Percentiles rank a stretch among this genome's conserved stretches.
phyloP scores from a whole-genome alignment of 2,888 invertebrate genomes.

The Malthinus flaveolus region DNA sequence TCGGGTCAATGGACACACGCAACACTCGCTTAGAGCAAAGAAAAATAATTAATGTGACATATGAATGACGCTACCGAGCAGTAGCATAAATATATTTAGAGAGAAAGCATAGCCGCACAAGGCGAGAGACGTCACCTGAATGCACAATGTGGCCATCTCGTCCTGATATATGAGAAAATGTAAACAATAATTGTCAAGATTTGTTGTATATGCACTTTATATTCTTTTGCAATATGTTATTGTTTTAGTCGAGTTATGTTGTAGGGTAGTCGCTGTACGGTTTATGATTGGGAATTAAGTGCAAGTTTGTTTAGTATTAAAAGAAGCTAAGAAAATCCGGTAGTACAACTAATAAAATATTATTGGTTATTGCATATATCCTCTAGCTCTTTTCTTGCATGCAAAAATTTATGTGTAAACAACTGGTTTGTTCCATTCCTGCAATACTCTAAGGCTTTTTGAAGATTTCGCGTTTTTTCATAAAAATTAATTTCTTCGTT shows the following conservation, averaged over 20 bases:
- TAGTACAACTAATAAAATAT: too few species aligned
- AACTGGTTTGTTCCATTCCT: too few species aligned
- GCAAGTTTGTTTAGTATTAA: too few species aligned
- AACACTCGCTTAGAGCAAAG: slow-evolving; percentile 29
- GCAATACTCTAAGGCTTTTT: too few species aligned
- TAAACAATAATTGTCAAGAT: slow-evolving; percentile 33
- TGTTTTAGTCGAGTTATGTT: slow-evolving; percentile 25
- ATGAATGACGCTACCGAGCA: slow-evolving; percentile 35
- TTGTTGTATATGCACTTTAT: slow-evolving; percentile 29
- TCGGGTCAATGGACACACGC: slow-evolving; percentile 29
- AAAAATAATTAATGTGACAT: slow-evolving; percentile 36
- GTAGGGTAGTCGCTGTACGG: background rate
- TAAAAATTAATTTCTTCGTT: too few species aligned
- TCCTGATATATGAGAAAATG: slow-evolving; percentile 26
- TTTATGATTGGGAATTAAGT: too few species aligned
- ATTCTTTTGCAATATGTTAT: slow-evolving; percentile 29
- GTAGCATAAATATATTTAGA: slow-evolving; percentile 33
- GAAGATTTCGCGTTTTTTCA: too few species aligned
- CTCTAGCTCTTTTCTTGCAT: too few species aligned
- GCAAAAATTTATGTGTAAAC: too few species aligned
- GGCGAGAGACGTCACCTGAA: slow-evolving; percentile 29
- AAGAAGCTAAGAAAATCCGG: too few species aligned
- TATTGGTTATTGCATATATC: too few species aligned
- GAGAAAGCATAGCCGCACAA: slow-evolving; percentile 28
- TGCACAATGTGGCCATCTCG: slow-evolving; percentile 30